Percentiles rank a stretch among this genome's conserved stretches.
Evolutionary conservation across 2,113 vertebrate genomes (phyloP).

Genomic region (Pituophis catenifer): DNA sequence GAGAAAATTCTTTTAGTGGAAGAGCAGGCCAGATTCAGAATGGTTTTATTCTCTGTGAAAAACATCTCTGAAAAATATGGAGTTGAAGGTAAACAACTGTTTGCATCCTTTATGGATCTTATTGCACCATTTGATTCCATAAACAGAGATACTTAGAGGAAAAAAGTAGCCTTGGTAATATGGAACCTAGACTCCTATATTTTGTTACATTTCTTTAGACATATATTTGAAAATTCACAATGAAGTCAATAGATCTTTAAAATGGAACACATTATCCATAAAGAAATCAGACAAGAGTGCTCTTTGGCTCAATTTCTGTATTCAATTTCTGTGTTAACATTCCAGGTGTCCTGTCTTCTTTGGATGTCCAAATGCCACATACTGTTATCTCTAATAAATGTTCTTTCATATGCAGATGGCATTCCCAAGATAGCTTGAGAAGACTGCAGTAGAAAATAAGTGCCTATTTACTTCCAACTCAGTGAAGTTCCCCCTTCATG

Average conservation of each 20-base stretch:
- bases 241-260: background rate
- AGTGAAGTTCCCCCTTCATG: background rate
- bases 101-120: background rate
- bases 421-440: background rate
- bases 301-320: background rate
- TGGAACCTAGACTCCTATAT: background rate
- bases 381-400: background rate
- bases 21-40: background rate
- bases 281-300: background rate
- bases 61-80: background rate
- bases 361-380: background rate
- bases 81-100: background rate
- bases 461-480: background rate
- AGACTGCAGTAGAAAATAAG: background rate
- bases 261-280: background rate
- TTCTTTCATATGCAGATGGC: background rate
- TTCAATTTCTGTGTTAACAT: background rate
- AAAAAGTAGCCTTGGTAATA: background rate
- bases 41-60: background rate
- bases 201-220: background rate
- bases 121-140: background rate
- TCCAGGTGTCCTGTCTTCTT: background rate
- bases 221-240: background rate
- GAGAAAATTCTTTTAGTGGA: background rate
- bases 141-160: background rate